Evolutionary conservation across 2,888 invertebrate genomes (phyloP), one percentile per base, ranked within the genome.

Genomic region (Phorcus lineatus): DNA sequence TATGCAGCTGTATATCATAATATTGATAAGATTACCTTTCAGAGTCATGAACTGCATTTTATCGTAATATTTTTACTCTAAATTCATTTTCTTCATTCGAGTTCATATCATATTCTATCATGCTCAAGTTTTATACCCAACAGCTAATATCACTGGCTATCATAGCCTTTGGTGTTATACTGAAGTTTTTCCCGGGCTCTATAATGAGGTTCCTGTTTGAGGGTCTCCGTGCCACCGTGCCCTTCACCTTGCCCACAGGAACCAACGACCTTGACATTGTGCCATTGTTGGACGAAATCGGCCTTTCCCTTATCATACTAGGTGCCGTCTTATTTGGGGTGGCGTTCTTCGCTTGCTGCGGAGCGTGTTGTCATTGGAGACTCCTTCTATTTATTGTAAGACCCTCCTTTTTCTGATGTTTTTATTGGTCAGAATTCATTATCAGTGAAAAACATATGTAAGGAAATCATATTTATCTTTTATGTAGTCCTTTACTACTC

Each of bases 301-400:
- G 81, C 11, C n/a, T 76, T 11, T 76, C 77, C 0, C 17, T 98
- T 86, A 97, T 98, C 88, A 95, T 96, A 78, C 96, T 97, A 16
- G 98, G 98, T 40, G 94, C 96, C 36, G 94, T 97, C 82, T 96
- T 98, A 88, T 97, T 98, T 92, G 94, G 97, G 74, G 96, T 98
- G 24, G 97, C 98, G 75, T 98, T 98, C 95, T 96, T 98, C 88
- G 98, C 98, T 83, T 98, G 98, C 94, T 98, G 98, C 90, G 98
- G 98, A 40, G 98, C 98, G 0, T 84, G 82, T 55, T 83, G 81
- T 31, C 47, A 62, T 19, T 80, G 81, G 62, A 75, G 81, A 16
- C 78, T 75, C 53, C 79, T 85, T 52, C 81, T 85, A 36, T 62
- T 84, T 22, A 54, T 80, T 54, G 85, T 85, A 67, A 77, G 85